A percentile compares a stretch with the other conserved stretches of the same genome.
Conservation (phyloP, 2,888 invertebrate species). For the Plutella xylostella region DNA sequence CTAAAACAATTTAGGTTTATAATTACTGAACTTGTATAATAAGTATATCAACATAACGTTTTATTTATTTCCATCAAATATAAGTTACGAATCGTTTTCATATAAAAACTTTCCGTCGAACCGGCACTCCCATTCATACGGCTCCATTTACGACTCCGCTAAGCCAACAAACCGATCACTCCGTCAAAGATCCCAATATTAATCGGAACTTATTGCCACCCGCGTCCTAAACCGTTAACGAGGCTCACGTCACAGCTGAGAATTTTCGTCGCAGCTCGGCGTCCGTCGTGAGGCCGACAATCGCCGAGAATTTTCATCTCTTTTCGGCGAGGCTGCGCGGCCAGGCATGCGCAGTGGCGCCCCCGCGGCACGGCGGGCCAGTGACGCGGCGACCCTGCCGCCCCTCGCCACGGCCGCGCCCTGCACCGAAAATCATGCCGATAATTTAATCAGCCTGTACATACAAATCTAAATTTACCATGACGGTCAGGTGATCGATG, state of each 20-base stretch:
- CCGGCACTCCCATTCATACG: too few species aligned
- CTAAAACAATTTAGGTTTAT: too few species aligned
- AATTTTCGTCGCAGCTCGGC: constrained; percentile 34
- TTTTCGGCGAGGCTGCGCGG: constrained; percentile 46
- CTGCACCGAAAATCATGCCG: background rate
- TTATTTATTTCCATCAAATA: too few species aligned
- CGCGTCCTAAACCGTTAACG: constrained; percentile 49
- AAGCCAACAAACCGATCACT: too few species aligned
- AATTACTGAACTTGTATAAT: too few species aligned
- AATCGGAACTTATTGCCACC: constrained; percentile 52
- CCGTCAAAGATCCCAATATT: too few species aligned
- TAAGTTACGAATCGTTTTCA: too few species aligned
- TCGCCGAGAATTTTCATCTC: constrained; percentile 42
- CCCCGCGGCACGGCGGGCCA: constrained; percentile 43
- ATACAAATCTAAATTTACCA: background rate
- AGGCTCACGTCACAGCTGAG: constrained; percentile 39
- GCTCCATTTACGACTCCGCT: too few species aligned
- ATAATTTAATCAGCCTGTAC: background rate
- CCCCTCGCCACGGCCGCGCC: constrained; percentile 33
- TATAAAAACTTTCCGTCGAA: too few species aligned
- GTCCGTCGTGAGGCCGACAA: constrained; percentile 16
- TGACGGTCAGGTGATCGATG: too few species aligned
- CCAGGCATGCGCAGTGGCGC: constrained; percentile 50
- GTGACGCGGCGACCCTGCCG: constrained; percentile 39
- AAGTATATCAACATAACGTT: too few species aligned